phyloP scores from a whole-genome alignment of 2,797 vertebrate species.

The Bradypodion pumilum region DNA sequence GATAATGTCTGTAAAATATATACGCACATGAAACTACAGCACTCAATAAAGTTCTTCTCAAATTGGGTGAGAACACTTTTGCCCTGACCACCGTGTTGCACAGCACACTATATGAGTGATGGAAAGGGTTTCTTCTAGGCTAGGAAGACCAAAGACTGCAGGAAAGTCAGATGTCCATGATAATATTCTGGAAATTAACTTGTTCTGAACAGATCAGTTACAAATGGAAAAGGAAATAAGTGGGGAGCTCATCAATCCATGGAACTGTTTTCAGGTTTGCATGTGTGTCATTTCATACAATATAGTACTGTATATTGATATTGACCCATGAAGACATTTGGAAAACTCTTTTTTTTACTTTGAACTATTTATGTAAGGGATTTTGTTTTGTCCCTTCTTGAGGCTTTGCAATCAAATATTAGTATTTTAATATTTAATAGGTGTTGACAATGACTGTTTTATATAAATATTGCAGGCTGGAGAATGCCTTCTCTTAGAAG shows the following conservation, averaged over 20 bases:
- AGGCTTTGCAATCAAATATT: neutral
- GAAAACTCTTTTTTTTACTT: neutral
- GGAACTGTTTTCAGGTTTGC: neutral
- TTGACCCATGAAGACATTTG: neutral
- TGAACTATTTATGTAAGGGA: neutral
- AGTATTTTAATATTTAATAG: neutral
- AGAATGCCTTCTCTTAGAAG: slow-evolving; percentile 29
- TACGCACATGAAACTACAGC: neutral
- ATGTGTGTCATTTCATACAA: neutral
- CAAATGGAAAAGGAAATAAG: neutral
- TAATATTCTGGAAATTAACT: neutral
- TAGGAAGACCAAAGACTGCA: neutral
- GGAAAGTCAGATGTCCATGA: neutral
- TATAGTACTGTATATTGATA: neutral
- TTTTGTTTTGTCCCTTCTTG: neutral
- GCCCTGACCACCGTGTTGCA: neutral
- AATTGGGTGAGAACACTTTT: neutral
- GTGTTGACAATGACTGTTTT: neutral
- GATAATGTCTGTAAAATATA: neutral
- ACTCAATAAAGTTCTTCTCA: neutral
- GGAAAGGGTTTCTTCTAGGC: neutral
- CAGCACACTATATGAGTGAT: neutral
- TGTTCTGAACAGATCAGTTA: neutral
- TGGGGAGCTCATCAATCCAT: neutral
- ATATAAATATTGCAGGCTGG: neutral